Conservation (phyloP, 1,140 invertebrate genomes). For the Oryctes rhinoceros region DNA sequence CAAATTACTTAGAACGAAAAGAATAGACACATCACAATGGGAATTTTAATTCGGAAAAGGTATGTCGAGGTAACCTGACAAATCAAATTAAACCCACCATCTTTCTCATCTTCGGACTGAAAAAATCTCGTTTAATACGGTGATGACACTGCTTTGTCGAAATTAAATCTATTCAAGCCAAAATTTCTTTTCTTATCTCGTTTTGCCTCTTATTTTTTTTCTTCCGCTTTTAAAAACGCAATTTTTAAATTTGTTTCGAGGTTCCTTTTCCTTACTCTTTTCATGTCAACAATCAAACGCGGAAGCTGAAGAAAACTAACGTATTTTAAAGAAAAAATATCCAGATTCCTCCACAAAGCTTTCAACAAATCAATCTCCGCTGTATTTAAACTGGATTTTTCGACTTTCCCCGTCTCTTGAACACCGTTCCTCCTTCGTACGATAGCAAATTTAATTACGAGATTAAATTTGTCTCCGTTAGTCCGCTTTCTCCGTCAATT, state of each 20-base stretch:
- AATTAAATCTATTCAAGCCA: not conserved
- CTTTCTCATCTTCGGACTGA: not conserved
- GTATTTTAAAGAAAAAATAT: not conserved
- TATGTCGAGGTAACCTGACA: no score
- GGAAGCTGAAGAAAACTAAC: not conserved
- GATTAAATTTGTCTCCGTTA: constrained; percentile 26
- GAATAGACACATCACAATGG: no score
- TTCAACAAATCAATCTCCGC: constrained; percentile 17
- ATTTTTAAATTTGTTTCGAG: not conserved
- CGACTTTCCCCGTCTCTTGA: not conserved
- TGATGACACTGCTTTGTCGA: not conserved
- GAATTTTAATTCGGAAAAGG: no score
- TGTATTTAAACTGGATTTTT: not conserved
- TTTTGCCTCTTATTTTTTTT: not conserved
- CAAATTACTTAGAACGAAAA: no score
- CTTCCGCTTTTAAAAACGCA: not conserved
- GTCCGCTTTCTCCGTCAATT: not conserved
- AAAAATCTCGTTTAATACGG: not conserved
- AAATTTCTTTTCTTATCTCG: not conserved
- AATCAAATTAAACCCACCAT: no score
- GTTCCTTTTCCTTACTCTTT: not conserved
- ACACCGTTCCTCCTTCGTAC: not conserved
- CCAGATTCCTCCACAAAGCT: not conserved
- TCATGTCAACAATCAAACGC: not conserved
- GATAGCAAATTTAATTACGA: constrained; percentile 14